Conservation (phyloP, 2,888 invertebrate species). For the Tipula vernalis region DNA sequence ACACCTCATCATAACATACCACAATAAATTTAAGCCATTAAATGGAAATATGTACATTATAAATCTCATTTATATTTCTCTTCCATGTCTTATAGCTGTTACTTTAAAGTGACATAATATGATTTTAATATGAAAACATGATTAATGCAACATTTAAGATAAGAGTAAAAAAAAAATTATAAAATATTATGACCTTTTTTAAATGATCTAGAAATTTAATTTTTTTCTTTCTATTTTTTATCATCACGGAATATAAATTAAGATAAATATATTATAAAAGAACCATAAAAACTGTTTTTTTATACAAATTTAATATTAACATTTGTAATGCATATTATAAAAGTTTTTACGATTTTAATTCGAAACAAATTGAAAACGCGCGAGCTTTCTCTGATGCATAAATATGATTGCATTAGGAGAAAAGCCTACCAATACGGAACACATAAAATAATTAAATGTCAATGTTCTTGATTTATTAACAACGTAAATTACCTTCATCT, state of each 20-base stretch:
- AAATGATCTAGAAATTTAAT: not conserved
- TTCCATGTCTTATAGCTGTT: not conserved
- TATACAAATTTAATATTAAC: not conserved
- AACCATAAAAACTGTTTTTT: not conserved
- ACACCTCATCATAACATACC: not conserved
- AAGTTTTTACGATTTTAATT: not conserved
- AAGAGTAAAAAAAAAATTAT: not conserved
- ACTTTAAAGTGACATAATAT: not conserved
- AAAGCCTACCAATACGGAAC: not conserved
- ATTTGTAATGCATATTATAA: not conserved
- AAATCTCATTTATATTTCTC: not conserved
- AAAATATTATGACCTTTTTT: not conserved
- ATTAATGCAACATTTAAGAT: not conserved
- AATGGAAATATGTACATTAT: not conserved
- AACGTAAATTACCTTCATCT: not conserved
- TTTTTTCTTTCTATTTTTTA: not conserved
- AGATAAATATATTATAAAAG: not conserved
- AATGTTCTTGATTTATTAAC: not conserved
- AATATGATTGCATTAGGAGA: not conserved
- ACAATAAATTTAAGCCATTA: not conserved
- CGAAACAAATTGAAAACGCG: not conserved
- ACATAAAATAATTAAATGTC: no score
- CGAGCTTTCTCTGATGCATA: not conserved
- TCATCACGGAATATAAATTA: not conserved
- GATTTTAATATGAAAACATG: constrained; percentile 4